Base-by-base conservation (phyloP, 2,797 vertebrate species). In the Toxotes lorentzi region DNA sequence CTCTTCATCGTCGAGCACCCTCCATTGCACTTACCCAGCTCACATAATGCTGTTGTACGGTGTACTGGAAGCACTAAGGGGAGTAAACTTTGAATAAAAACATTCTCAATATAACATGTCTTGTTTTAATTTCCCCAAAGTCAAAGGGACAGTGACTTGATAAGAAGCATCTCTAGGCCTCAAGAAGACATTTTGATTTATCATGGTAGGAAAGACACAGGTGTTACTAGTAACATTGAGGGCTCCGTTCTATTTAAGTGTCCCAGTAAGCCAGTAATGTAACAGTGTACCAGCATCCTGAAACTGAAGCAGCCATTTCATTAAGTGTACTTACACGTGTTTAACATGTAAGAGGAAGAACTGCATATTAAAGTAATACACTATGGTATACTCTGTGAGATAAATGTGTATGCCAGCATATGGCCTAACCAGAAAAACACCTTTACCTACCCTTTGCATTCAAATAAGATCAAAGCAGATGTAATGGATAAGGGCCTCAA, bases 41-140 rank as follows among this genome's bases (percentile, higher is more conserved):
- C 76, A 69, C 82, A 86, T 84, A 88, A 92, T 89, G 93, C 89
- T 92, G 92, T 90, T 90, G 91, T 93, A 93, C 27, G 87, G 88
- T 92, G 89, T 90, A 92, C 88, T 93, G 90, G 93, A 93, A 91
- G 86, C 92, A 94, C 94, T 92, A 93, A 83, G 92, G 93, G 92
- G 92, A 93, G 84, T 82, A 83, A 92, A 94, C 91, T 95, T 96
- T 95, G 93, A 96, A 95, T 96, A 95, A 96, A 96, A 95, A 94
- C 91, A 92, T 95, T 95, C 92, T 95, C 92, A 92, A 88, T 93
- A 95, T 85, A 92, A 83, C 9, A 70, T 79, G 43, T 60, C 30
- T 63, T 86, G 38, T 68, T 32, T 73, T 47, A 1, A 8, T 77
- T 82, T 40, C 1, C 14, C 1, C 7, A 13, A 21, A 34, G 24